These are phyloP conservation scores for Vidua macroura DNA, from an alignment of 2,113 vertebrate species.

Conservation along the genomic window DNA sequence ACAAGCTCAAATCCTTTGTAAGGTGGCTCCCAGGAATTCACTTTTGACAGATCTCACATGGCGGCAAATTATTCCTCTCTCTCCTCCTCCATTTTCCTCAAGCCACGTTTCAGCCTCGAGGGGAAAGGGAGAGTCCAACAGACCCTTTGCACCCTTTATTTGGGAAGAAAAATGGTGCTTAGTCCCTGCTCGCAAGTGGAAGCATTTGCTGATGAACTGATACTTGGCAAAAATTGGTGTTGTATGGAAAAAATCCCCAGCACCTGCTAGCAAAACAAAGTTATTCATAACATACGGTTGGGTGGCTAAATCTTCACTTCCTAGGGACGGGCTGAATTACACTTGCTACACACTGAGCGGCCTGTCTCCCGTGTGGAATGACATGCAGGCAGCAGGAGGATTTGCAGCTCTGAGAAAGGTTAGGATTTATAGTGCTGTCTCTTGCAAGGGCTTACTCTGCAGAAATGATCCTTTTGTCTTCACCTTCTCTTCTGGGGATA, in stretches of 20 bases:
- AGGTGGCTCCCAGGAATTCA: constrained; percentile 47
- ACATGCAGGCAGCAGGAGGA: constrained; percentile 55
- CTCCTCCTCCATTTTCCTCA: neutral
- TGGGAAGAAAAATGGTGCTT: neutral
- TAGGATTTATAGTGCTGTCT: constrained; percentile 44
- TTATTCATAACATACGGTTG: constrained; percentile 56
- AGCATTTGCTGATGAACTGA: constrained; percentile 68
- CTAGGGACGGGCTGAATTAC: constrained; percentile 58
- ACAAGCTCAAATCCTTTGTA: constrained; percentile 44
- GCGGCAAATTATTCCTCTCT: constrained; percentile 47
- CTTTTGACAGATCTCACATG: constrained; percentile 18
- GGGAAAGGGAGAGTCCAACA: constrained; percentile 43
- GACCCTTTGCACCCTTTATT: constrained; percentile 23
- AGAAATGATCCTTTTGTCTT: constrained; percentile 33
- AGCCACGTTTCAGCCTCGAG: neutral
- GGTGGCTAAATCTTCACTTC: constrained; percentile 62
- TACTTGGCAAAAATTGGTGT: constrained; percentile 65
- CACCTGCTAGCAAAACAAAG: constrained; percentile 69
- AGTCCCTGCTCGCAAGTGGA: constrained; percentile 19
- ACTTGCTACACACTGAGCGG: constrained; percentile 43
- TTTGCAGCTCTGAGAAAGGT: constrained; percentile 49
- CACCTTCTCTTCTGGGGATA: constrained; percentile 25
- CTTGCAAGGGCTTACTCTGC: constrained; percentile 49
- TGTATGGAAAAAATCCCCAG: constrained; percentile 72
- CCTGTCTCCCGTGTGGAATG: constrained; percentile 54